Percentiles rank a stretch among this genome's conserved stretches.
Conservation (phyloP, 2,113 vertebrate species). For the Neofelis nebulosa region DNA sequence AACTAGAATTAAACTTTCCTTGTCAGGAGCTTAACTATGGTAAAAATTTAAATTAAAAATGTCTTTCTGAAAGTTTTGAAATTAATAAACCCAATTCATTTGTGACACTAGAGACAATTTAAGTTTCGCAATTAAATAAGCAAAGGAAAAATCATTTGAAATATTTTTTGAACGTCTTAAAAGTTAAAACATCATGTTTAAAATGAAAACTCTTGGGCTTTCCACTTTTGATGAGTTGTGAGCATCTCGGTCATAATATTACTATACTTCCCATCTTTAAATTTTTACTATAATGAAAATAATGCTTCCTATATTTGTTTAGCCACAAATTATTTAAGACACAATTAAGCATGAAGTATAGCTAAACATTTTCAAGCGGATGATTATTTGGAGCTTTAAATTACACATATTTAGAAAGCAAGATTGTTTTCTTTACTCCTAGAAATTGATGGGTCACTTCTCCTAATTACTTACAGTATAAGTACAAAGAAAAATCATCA, state of each 20-base stretch:
- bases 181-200: slow-evolving; percentile 44
- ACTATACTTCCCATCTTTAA: neutral
- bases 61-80: slow-evolving; percentile 64
- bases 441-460: slow-evolving; percentile 52
- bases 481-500: slow-evolving; percentile 44
- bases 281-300: slow-evolving; percentile 39
- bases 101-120: slow-evolving; percentile 54
- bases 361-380: slow-evolving; percentile 13
- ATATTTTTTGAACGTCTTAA: slow-evolving; percentile 4
- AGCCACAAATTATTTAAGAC: slow-evolving; percentile 18
- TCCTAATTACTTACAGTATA: slow-evolving; percentile 36
- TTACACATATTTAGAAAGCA: neutral
- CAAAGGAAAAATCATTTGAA: slow-evolving; percentile 36
- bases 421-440: slow-evolving; percentile 8
- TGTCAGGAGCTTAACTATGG: slow-evolving; percentile 62
- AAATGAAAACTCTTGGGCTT: slow-evolving; percentile 1
- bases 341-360: neutral
- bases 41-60: slow-evolving; percentile 61
- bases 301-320: neutral
- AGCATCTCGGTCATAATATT: neutral
- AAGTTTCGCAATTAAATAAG: slow-evolving; percentile 52
- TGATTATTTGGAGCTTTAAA: slow-evolving; percentile 50
- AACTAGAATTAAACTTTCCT: slow-evolving; percentile 77
- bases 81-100: slow-evolving; percentile 61
- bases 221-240: neutral